Evolutionary conservation across 2,888 invertebrate genomes (phyloP).

Genomic region (Caenorhabditis macrosperma): DNA sequence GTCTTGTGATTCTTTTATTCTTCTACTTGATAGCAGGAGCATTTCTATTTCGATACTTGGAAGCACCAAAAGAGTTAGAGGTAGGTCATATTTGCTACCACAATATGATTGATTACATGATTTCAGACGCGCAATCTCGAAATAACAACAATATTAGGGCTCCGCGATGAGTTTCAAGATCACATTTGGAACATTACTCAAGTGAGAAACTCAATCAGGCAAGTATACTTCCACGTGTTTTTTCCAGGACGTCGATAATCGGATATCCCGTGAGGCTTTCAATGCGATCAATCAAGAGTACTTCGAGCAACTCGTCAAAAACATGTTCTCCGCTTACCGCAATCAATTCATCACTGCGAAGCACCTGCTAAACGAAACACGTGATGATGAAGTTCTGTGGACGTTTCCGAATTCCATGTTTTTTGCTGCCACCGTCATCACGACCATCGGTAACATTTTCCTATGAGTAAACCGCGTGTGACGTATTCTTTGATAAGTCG

Average conservation of each 20-base stretch:
- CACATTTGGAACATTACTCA: conserved; percentile 80
- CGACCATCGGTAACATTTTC: conserved; percentile 78
- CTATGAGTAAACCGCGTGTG: too few species aligned
- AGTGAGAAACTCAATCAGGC: conserved; percentile 12
- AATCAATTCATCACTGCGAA: conserved; percentile 79
- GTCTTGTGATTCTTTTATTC: conserved; percentile 77
- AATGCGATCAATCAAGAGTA: conserved; percentile 78
- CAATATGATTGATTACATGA: neutral
- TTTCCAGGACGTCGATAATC: conserved; percentile 70
- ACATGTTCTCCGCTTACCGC: conserved; percentile 72
- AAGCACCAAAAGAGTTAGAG: conserved; percentile 76
- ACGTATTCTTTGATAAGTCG: neutral
- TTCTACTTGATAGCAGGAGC: conserved; percentile 79
- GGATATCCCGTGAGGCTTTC: conserved; percentile 77
- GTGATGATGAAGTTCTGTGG: conserved; percentile 77
- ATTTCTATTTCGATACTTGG: conserved; percentile 76
- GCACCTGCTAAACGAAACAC: conserved; percentile 77
- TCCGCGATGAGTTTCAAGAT: conserved; percentile 77
- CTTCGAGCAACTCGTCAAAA: conserved; percentile 74
- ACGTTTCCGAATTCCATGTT: conserved; percentile 80
- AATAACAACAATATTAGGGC: conserved; percentile 72
- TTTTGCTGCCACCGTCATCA: conserved; percentile 80
- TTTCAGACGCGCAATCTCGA: conserved; percentile 76
- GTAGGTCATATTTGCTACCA: conserved; percentile 58
- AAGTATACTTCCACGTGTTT: neutral